Conservation (phyloP, 2,797 vertebrate species). For the Xerus rutilus region DNA sequence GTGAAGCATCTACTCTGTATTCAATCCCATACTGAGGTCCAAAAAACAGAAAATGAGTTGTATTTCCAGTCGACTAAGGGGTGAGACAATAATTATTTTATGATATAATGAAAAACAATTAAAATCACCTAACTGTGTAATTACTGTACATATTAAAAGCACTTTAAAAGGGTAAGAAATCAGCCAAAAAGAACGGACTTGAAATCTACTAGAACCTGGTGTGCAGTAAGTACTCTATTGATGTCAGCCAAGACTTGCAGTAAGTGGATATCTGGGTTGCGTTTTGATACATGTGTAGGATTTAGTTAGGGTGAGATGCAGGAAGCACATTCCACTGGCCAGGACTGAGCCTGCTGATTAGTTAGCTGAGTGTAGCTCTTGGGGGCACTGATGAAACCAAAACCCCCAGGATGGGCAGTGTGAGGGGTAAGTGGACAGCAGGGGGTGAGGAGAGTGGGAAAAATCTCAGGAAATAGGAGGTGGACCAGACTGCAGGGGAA, state of each 20-base stretch:
- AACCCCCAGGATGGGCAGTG: too few relatives aligned
- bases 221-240: background rate
- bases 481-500: background rate
- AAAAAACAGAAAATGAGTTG: slow-evolving; percentile 39
- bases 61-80: background rate
- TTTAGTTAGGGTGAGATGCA: background rate
- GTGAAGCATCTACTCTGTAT: background rate
- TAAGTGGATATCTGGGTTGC: too few relatives aligned
- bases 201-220: background rate
- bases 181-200: background rate
- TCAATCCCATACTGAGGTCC: background rate
- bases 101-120: slow-evolving; percentile 5
- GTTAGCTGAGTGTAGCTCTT: background rate
- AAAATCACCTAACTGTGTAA: slow-evolving; percentile 21
- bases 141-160: background rate
- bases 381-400: background rate
- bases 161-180: slow-evolving; percentile 15
- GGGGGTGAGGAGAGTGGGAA: background rate
- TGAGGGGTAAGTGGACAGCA: background rate
- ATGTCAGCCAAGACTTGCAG: background rate
- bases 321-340: background rate
- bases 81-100: background rate
- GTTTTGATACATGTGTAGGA: background rate
- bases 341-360: background rate
- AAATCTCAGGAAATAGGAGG: background rate